Evolutionary conservation across 2,113 vertebrate genomes (phyloP).

Genomic region (Saimiri boliviensis): DNA sequence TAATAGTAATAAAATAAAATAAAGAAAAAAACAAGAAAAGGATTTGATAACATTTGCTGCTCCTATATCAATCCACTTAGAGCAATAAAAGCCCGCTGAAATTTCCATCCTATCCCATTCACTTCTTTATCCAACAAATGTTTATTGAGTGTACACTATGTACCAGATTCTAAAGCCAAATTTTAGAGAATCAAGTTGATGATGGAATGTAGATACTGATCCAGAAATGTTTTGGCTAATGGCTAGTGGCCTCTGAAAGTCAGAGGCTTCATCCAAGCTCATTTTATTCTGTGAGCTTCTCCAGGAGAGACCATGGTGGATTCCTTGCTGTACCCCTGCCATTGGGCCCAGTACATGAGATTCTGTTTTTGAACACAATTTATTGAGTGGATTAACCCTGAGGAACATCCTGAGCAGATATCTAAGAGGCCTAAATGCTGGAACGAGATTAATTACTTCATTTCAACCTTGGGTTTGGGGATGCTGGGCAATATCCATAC

Average conservation of each 20-base stretch:
- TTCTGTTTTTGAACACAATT: conserved; percentile 3
- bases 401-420: conserved; percentile 28
- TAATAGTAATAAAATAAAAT: too few relatives aligned
- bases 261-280: conserved; percentile 7
- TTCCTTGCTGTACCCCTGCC: not conserved
- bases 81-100: conserved; percentile 35
- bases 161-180: conserved; percentile 68
- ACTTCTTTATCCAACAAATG: conserved; percentile 50
- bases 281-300: conserved; percentile 43
- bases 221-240: conserved; percentile 66
- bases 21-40: not conserved
- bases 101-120: not conserved
- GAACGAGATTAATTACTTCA: conserved; percentile 25
- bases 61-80: not conserved
- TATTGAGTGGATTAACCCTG: not conserved
- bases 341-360: not conserved
- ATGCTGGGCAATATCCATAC: not conserved
- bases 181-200: conserved; percentile 68
- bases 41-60: not conserved
- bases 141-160: conserved; percentile 47
- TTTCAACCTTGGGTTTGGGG: not conserved
- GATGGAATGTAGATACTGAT: conserved; percentile 63
- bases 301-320: not conserved
- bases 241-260: conserved; percentile 45
- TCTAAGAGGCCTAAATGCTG: not conserved